Evolutionary conservation across 2,113 vertebrate species (phyloP), one percentile per base, ranked within the genome.

Genomic region (Neogobius melanostomus): DNA sequence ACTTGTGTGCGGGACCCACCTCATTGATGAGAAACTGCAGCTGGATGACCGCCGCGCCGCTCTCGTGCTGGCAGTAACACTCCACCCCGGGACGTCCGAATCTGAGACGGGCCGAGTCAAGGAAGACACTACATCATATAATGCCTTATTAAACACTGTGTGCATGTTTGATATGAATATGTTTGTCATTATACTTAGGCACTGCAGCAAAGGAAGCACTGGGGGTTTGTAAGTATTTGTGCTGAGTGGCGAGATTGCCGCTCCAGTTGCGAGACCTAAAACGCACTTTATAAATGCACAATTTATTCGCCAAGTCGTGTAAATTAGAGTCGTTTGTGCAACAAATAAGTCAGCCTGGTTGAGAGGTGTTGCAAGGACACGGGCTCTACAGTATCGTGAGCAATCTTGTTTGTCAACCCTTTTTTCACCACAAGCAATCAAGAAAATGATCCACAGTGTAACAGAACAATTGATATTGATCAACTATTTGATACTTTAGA

Each of bases 11-110:
- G 46, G 48, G 17, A 68, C 87, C 11, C 75, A 91, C 90, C 90
- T 91, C 90, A 44, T 91, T 91, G 84, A 91, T 90, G 80, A 91
- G 90, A 91, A 99, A 99, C 94, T 99, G 97, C 72, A 99, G 95
- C 76, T 98, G 97, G 85, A 99, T 99, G 80, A 99, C 95, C 42
- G 97, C 96, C 21, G 96, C 93, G 83, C 94, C 97, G 21, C 91
- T 96, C 87, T 99, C 97, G 63, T 99, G 98, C 52, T 99, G 98
- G 91, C 97, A 99, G 83, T 97, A 96, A 86, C 96, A 98, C 85
- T 99, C 98, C 77, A 99, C 98, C 78, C 97, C 98, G 9, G 97
- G 97, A 36, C 95, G 95, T 71, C 98, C 98, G 73, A 99, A 99
- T 77, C 98, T 99, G 92, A 75, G 71, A 87, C 85, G 52, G 57